Conservation (phyloP, 2,888 invertebrate genomes). For the Muscina levida region DNA sequence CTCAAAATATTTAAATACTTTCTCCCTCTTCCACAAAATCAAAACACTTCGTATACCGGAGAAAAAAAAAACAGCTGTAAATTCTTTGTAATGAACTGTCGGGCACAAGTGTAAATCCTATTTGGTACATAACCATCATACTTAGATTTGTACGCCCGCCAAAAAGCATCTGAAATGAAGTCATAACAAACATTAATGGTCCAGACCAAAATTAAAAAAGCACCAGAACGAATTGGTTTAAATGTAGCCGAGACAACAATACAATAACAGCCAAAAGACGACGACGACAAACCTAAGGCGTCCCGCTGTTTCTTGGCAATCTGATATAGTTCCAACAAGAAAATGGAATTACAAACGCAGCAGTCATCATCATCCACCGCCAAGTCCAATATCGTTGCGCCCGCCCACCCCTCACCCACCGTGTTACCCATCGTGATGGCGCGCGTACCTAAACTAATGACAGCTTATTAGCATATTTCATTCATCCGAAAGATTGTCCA, state of each 20-base stretch:
- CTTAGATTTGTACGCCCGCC: slow-evolving; percentile 18
- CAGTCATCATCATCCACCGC: slow-evolving; percentile 47
- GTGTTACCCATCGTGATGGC: neutral
- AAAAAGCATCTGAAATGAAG: slow-evolving; percentile 39
- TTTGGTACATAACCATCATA: slow-evolving; percentile 54
- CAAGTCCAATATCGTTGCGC: neutral
- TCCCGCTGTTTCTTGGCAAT: slow-evolving; percentile 50
- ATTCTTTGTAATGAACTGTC: slow-evolving; percentile 77
- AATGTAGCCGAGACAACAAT: slow-evolving; percentile 54
- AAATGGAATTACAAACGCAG: slow-evolving; percentile 49
- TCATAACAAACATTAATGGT: slow-evolving; percentile 57
- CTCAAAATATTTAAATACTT: too few species aligned
- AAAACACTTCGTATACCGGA: too few species aligned
- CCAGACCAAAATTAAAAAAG: slow-evolving; percentile 43
- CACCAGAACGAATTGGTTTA: slow-evolving; percentile 63
- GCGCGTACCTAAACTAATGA: slow-evolving; percentile 54
- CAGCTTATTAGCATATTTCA: slow-evolving; percentile 61
- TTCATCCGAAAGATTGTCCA: slow-evolving; percentile 34
- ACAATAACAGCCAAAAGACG: slow-evolving; percentile 50
- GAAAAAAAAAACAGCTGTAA: slow-evolving; percentile 74
- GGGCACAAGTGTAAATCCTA: slow-evolving; percentile 70
- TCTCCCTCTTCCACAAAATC: too few species aligned
- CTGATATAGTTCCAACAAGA: slow-evolving; percentile 34
- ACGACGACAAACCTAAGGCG: slow-evolving; percentile 2
- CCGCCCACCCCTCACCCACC: slow-evolving; percentile 3